Base-by-base conservation (phyloP, 1,140 invertebrate species). In the Drosophila nigromelanica region DNA sequence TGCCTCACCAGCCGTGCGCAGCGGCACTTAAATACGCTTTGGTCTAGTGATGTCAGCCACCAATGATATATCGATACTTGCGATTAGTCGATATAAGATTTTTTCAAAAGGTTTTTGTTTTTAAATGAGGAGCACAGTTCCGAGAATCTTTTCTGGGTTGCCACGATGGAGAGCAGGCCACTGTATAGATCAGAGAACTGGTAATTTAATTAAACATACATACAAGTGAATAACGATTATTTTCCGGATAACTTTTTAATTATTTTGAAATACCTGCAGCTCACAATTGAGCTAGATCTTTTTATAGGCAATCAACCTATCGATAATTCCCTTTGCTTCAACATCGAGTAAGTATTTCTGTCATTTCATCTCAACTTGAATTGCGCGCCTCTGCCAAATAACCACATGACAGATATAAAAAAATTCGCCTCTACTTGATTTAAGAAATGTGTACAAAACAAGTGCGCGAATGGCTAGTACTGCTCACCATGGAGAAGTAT, bases 11-110 rank as follows among this genome's bases (percentile, higher is more conserved):
- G 54, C 48, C 54, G 73, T 61, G 64, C 35, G 61, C 51, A 60
- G 48, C 58, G 62, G 75, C 73, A 72, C 79, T 83, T 83, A 78
- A 82, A 83, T 83, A 83, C 76, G 27, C 45, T 75, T 61, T 51
- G 43, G 15, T 7, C 35, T 58, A 50, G 43, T 21, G 63, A 12
- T 67, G 63, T 8, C 7, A 35, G 12, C 11, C 5, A 47, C 2
- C 12, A 47, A 30, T 54, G 33, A 59, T 33, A 59, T 56, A 50
- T 18, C 42, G 40, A 58, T 58, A 56, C 3, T n/a, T 55, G 5
- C 12, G 12, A 35, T 1, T 27, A 6, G 5, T 27, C 27, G 27
- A 24, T 24, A 24, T 24, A 24, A 24, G 27, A n/a, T n/a, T n/a
- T n/a, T n/a, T 27, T 27, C 5, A 27, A n/a, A n/a, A n/a, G n/a